Conservation (phyloP, 1,140 invertebrate genomes). For the Zaprionus camerounensis region DNA sequence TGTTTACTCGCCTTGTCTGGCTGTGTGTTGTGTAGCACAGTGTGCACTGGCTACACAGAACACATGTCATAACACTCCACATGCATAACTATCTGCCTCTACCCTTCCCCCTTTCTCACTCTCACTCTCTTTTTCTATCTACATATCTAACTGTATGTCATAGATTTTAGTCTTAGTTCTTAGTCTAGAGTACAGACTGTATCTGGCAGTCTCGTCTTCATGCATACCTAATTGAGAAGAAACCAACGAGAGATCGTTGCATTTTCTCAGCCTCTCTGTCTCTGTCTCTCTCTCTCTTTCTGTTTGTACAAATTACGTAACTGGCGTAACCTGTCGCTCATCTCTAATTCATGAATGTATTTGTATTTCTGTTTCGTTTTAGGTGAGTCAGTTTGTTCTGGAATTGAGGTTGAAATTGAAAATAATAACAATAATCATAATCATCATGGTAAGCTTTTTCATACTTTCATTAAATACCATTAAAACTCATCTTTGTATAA, state of each 20-base stretch:
- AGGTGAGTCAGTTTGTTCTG: slow-evolving; percentile 84
- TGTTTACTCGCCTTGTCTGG: slow-evolving; percentile 50
- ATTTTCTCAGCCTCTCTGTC: slow-evolving; percentile 1
- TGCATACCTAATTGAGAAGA: neutral
- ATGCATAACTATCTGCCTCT: slow-evolving; percentile 2
- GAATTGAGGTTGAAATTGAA: slow-evolving; percentile 85
- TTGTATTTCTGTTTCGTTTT: slow-evolving; percentile 63
- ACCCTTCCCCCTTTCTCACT: neutral
- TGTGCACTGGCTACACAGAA: slow-evolving; percentile 26
- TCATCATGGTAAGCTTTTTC: slow-evolving; percentile 84
- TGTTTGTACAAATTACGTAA: slow-evolving; percentile 17
- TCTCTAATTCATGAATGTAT: slow-evolving; percentile 18
- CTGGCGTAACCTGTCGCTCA: slow-evolving; percentile 8
- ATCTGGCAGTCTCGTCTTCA: neutral
- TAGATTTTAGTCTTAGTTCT: neutral
- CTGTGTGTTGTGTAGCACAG: slow-evolving; percentile 21
- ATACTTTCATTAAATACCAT: slow-evolving; percentile 84
- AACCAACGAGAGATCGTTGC: slow-evolving; percentile 7
- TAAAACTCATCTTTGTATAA: slow-evolving; percentile 72
- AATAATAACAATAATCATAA: slow-evolving; percentile 84
- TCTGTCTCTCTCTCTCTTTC: neutral
- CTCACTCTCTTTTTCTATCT: neutral
- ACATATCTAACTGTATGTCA: neutral
- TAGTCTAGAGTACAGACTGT: neutral
- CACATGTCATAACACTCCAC: neutral